Evolutionary conservation across 2,888 invertebrate genomes (phyloP), one percentile per base, ranked within the genome.

Genomic region (Peribatodes rhomboidaria): DNA sequence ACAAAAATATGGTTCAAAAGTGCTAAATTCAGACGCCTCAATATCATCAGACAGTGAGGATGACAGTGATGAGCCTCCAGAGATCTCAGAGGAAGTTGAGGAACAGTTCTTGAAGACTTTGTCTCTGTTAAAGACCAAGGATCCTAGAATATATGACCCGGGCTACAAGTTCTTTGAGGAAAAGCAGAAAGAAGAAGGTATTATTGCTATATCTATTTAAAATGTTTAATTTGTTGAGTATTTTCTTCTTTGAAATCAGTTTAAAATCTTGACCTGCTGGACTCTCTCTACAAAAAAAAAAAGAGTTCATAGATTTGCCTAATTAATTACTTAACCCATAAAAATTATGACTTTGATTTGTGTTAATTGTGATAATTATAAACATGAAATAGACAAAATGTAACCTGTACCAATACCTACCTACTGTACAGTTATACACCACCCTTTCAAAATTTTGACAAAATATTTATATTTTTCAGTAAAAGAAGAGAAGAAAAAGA

Each of bases 91-190:
- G 75, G 94, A 96, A 71, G 90, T 96, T 50, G 98, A 99, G 80
- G 96, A 96, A 73, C 96, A 97, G 71, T 99, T 99, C 87, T 95
- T 98, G 46, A 97, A 97, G 87, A 97, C 98, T 0, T 90, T 99
- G 1, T 94, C 98, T 0, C 95, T 96, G 55, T 87, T 99, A 49
- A 99, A 98, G 84, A 97, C 95, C 49, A 97, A 97, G 81, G 97
- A 99, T 90, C 98, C 98, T 0, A 94, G 95, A 73, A 98, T 99
- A 69, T 99, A 99, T 86, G 96, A 98, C 80, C 94, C 96, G 42
- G 94, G 94, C 58, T 94, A 94, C 33, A 94, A 94, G 57, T 98
- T 97, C 80, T 98, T 98, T 88, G 88, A 94, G 1, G 81, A 81
- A 10, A 78, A 86, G 69, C 84, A 86, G 35, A 95, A 92, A 88